These are phyloP conservation scores for Nerophis lumbriciformis DNA, from an alignment of 2,113 vertebrate species.

Conservation along the genomic window DNA sequence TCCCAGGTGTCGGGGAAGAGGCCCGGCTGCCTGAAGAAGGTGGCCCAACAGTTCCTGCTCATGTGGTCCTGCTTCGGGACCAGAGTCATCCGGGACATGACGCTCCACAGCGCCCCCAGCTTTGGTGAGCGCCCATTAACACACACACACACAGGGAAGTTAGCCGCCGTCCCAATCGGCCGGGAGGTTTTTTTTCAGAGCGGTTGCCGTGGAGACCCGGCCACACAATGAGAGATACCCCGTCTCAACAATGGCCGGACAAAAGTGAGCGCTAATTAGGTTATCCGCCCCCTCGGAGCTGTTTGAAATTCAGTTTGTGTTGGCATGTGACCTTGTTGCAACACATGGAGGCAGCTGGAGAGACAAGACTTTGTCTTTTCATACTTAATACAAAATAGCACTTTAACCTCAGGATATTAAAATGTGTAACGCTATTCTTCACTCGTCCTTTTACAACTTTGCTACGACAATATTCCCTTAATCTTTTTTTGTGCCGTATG, in stretches of 20 bases:
- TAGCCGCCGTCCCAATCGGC: neutral
- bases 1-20: slow-evolving; percentile 91
- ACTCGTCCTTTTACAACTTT: no score
- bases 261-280: neutral
- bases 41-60: slow-evolving; percentile 96
- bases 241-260: neutral
- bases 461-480: no score
- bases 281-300: neutral
- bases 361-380: no score
- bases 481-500: no score
- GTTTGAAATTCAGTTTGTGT: neutral
- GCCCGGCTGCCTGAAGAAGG: slow-evolving; percentile 91
- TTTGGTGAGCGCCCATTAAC: slow-evolving; percentile 79
- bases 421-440: no score
- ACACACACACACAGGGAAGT: neutral
- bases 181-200: neutral
- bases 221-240: neutral
- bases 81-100: slow-evolving; percentile 98
- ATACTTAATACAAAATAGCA: no score
- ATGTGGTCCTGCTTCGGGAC: slow-evolving; percentile 99
- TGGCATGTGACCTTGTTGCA: neutral
- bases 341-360: neutral
- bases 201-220: neutral
- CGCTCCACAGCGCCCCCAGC: slow-evolving; percentile 96
- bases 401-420: no score